Percentiles rank a stretch among this genome's conserved stretches.
Conservation (phyloP, 2,113 vertebrate genomes). For the Crypturellus undulatus region DNA sequence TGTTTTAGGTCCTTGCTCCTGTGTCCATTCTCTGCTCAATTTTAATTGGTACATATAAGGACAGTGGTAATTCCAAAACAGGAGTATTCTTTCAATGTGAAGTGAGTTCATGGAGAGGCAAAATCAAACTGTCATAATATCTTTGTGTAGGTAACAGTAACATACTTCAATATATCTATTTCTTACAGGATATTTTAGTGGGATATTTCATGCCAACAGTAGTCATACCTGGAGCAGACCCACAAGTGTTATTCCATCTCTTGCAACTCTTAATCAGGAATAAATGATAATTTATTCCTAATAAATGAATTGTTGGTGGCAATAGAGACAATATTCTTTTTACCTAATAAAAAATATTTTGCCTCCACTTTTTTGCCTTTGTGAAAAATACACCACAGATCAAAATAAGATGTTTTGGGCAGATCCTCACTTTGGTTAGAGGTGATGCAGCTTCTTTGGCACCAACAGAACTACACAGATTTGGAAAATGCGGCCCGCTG, state of each 20-base stretch:
- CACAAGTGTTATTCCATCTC: neutral
- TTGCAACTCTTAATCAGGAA: neutral
- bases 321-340: neutral
- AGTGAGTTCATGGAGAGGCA: neutral
- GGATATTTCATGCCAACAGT: neutral
- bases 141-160: neutral
- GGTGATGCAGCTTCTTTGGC: neutral
- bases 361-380: neutral
- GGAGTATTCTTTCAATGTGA: neutral
- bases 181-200: neutral
- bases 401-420: neutral
- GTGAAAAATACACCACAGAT: neutral
- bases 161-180: neutral
- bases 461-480: neutral
- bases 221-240: neutral
- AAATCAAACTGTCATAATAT: neutral
- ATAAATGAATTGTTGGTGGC: neutral
- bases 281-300: neutral
- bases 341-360: neutral
- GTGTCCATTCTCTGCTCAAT: neutral
- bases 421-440: neutral
- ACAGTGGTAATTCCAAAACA: neutral
- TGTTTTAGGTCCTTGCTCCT: neutral
- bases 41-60: neutral
- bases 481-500: neutral